These are phyloP conservation scores for Euglossa dilemma DNA, from an alignment of 1,140 invertebrate species.

Conservation along the genomic window DNA sequence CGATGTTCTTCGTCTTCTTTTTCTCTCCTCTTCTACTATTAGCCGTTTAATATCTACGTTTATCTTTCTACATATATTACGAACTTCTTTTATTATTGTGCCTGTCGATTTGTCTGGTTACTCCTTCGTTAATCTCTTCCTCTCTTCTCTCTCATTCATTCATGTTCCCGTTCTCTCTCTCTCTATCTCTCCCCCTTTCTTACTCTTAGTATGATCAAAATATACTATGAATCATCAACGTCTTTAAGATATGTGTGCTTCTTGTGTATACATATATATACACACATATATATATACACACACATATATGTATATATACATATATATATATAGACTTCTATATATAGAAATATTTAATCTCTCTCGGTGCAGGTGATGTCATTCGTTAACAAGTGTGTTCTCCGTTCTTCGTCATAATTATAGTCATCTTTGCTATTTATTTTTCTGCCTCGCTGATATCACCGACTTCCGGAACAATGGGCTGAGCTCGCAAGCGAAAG, in stretches of 20 bases:
- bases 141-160: neutral
- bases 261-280: conserved; percentile 52
- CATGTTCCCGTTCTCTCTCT: neutral
- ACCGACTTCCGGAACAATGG: neutral
- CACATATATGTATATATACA: neutral
- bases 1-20: conserved; percentile 5
- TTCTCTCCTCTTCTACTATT: conserved; percentile 16
- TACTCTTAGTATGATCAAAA: conserved; percentile 65
- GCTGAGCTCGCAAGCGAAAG: neutral
- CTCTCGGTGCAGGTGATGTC: conserved; percentile 55
- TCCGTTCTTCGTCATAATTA: neutral
- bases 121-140: neutral
- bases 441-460: neutral
- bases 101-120: conserved; percentile 45
- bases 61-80: conserved; percentile 27
- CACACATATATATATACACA: conserved; percentile 45
- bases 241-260: conserved; percentile 68
- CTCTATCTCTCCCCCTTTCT: neutral
- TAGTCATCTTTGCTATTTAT: neutral
- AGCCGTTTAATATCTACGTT: conserved; percentile 26
- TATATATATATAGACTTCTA: conserved; percentile 39
- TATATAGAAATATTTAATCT: conserved; percentile 36
- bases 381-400: conserved; percentile 65
- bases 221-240: conserved; percentile 75
- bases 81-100: conserved; percentile 56